Conservation (phyloP, 2,797 vertebrate species). For the Ficedula albicollis region DNA sequence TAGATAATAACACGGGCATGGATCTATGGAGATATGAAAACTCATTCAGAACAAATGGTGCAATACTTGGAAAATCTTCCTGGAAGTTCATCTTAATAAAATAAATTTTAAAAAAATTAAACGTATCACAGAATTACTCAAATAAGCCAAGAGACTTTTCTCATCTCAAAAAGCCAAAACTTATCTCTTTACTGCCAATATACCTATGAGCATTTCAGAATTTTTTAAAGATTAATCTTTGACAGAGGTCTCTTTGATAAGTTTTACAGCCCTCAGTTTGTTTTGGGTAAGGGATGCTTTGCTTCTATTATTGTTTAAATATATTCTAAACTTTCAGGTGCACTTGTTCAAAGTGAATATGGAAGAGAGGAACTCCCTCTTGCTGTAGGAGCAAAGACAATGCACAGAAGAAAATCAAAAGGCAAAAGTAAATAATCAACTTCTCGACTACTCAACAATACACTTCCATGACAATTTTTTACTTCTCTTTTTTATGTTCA, state of each 20-base stretch:
- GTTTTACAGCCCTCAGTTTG: not conserved
- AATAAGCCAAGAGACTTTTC: not conserved
- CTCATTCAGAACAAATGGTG: not conserved
- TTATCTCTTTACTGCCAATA: not conserved
- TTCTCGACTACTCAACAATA: not conserved
- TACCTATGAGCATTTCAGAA: not conserved
- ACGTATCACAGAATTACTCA: not conserved
- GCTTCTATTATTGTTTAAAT: not conserved
- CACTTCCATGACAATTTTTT: not conserved
- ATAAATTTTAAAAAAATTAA: not conserved
- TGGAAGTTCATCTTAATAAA: not conserved
- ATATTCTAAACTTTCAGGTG: not conserved
- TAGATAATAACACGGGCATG: not conserved
- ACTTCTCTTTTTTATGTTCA: accelerated
- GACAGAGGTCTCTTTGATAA: not conserved
- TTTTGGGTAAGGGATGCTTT: not conserved
- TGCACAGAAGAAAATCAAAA: not conserved
- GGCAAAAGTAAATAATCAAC: not conserved
- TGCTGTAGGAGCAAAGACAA: not conserved
- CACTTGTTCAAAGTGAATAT: not conserved
- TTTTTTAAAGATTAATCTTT: not conserved
- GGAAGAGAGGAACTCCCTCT: not conserved
- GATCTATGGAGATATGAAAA: not conserved
- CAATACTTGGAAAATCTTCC: not conserved
- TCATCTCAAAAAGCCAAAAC: not conserved